Conservation (phyloP, 1,140 invertebrate genomes). For the Heterodera schachtii region DNA sequence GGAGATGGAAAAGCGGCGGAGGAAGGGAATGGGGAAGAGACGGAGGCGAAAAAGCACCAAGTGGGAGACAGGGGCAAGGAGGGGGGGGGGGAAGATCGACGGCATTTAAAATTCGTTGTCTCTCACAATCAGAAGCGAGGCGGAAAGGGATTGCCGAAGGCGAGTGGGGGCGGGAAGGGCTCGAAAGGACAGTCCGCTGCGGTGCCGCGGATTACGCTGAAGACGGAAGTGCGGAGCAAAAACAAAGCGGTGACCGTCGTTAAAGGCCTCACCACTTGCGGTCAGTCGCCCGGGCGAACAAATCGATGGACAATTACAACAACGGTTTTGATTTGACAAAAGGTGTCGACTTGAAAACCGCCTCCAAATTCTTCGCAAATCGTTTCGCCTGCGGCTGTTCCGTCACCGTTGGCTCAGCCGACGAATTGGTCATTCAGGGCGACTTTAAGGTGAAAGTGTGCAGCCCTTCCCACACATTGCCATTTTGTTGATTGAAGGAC, state of each 20-base stretch:
- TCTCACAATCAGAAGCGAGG: slow-evolving; percentile 73
- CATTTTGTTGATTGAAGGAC: slow-evolving; percentile 76
- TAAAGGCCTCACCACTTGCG: slow-evolving; percentile 69
- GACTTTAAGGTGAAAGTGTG: slow-evolving; percentile 52
- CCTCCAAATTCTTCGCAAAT: slow-evolving; percentile 94
- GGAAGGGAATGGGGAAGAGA: slow-evolving; percentile 72
- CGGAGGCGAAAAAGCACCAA: slow-evolving; percentile 87
- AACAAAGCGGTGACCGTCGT: slow-evolving; percentile 93
- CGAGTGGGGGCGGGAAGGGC: slow-evolving; percentile 75
- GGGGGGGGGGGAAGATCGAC: background rate
- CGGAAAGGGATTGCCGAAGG: slow-evolving; percentile 76
- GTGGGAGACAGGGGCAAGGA: slow-evolving; percentile 70
- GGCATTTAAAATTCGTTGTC: too few relatives aligned
- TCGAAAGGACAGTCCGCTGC: slow-evolving; percentile 62
- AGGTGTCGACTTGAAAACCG: slow-evolving; percentile 97
- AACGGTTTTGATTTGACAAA: too few relatives aligned
- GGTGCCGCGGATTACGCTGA: slow-evolving; percentile 73
- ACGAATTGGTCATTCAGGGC: slow-evolving; percentile 98
- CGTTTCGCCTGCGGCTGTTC: slow-evolving; percentile 98
- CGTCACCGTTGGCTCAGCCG: slow-evolving; percentile 82
- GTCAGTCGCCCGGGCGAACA: slow-evolving; percentile 41
- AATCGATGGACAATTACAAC: too few relatives aligned
- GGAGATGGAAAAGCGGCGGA: background rate
- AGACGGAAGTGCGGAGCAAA: slow-evolving; percentile 87
- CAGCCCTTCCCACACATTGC: background rate